Evolutionary conservation across 2,113 vertebrate genomes (phyloP).

Genomic region (Neopipo cinnamomea): DNA sequence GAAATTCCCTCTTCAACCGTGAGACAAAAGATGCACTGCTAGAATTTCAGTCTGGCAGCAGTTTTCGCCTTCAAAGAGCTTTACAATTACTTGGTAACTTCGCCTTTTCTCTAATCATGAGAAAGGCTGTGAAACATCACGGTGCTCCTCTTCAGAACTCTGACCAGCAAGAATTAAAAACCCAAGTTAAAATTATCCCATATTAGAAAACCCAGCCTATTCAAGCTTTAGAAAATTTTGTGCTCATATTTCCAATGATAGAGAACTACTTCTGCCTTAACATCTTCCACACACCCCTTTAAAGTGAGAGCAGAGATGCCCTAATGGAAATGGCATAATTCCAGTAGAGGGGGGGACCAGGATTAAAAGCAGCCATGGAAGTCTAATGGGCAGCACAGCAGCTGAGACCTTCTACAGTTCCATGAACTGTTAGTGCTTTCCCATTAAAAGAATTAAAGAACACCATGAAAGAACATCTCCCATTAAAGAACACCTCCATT

Average conservation of each 20-base stretch:
- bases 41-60: background rate
- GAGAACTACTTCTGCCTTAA: background rate
- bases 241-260: background rate
- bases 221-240: background rate
- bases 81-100: background rate
- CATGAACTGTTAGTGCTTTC: background rate
- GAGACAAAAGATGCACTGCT: background rate
- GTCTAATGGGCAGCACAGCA: background rate
- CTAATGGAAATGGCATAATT: background rate
- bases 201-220: background rate
- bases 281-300: background rate
- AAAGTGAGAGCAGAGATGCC: background rate
- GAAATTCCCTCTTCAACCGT: background rate
- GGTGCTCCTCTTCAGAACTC: background rate
- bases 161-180: background rate
- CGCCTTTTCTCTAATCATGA: background rate
- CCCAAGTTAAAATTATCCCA: background rate
- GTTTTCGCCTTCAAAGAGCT: slow-evolving; percentile 4
- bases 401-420: background rate
- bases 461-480: background rate
- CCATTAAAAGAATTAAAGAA: background rate
- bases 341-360: background rate
- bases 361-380: background rate
- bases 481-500: background rate
- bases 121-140: background rate